Base-by-base conservation (phyloP, 1,140 invertebrate genomes). In the Euura lappo region DNA sequence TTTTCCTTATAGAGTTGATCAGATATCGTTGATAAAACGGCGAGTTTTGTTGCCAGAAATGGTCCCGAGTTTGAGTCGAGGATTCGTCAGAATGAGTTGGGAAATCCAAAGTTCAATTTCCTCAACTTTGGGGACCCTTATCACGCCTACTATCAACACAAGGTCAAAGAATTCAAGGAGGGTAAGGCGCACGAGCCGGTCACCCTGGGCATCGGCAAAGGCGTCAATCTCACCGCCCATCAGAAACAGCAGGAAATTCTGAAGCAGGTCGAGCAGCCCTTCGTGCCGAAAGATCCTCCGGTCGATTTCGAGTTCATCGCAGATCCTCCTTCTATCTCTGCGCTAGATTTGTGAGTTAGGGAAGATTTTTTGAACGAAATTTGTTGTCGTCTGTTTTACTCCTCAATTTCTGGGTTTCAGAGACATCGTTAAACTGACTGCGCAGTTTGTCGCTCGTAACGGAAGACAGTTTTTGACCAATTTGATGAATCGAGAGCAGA, bases 21-120 rank as follows among this genome's bases (percentile, higher is more conserved):
- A 97, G 95, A 99, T 90, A 99, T 99, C 86, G 98, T 99, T 81
- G 98, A 99, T 87, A 99, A 99, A 89, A 97, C 98, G 82, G 98
- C 98, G 1, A 97, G 95, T 88, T 99, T 99, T 84, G 98, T 99
- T 3, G 98, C 98, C 3, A 91, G 97, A 81, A 99, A 99, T 93
- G 98, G 98, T 4, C 97, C 97, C 2, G 98, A 99, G 85, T 99
- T 99, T 89, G 98, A 99, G 87, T 94, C 96, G 13, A 92, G 97
- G 77, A 99, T 99, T 83, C 91, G 96, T 74, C 96, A 98, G 83
- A 99, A 99, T 89, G 98, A 99, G 87, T 90, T 97, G 76, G 97
- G 97, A 60, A 99, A 99, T 88, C 96, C 97, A 2, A 99, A 99
- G 84, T 99, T 99, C 82, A 97, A 97, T 85, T 99, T 99, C 85